Evolutionary conservation across 2,888 invertebrate genomes (phyloP), one percentile per base, ranked within the genome.

Genomic region (Nesidiocoris tenuis): DNA sequence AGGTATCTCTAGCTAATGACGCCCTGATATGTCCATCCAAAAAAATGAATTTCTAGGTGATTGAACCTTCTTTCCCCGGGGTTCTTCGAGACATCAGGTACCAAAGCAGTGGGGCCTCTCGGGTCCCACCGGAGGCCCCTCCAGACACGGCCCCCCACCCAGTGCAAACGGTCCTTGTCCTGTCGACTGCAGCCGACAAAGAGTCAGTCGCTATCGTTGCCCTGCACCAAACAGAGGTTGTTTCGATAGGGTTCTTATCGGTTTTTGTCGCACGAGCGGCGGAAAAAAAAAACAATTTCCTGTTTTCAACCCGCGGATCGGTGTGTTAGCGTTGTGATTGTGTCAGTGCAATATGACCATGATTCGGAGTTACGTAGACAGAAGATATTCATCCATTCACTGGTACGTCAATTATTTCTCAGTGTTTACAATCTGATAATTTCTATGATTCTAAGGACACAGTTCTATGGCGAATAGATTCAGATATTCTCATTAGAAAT

Each of bases 361-460:
- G 72, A 72, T 72, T 39, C 72, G 72, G 72, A 72, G 54, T 54
- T 72, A 72, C 72, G 72, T 72, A 7, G 72, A 72, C 22, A 72
- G 72, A 72, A 72, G 72, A 72, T 72, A 72, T 61, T 72, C 72
- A 54, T 72, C 72, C 12, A 72, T 72, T 39, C 72, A 72, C 54
- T 72, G 72, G 72, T 72, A 61, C 23, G n/a, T 39, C n/a, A n/a
- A n/a, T n/a, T n/a, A n/a, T n/a, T n/a, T n/a, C n/a, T n/a, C n/a
- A n/a, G n/a, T n/a, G n/a, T n/a, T n/a, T n/a, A n/a, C n/a, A n/a
- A n/a, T n/a, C n/a, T n/a, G n/a, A n/a, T n/a, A n/a, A n/a, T n/a
- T n/a, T n/a, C n/a, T n/a, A n/a, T n/a, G n/a, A n/a, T n/a, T n/a
- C n/a, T n/a, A n/a, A n/a, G n/a, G n/a, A n/a, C n/a, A n/a, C n/a